Evolutionary conservation across 2,888 invertebrate genomes (phyloP).

Genomic region (Himalopsyche anomala): DNA sequence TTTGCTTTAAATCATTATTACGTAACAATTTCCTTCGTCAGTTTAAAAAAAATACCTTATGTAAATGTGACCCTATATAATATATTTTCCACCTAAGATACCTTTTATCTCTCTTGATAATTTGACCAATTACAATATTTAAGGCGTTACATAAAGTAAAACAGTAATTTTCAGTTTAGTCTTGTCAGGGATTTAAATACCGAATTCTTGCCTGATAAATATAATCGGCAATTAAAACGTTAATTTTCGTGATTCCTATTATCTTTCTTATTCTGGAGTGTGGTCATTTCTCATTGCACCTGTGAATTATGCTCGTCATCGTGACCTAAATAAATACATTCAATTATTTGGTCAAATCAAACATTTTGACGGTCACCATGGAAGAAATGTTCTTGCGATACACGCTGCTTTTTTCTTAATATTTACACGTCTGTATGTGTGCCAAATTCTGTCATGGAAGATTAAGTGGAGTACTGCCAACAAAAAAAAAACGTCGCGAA

Average conservation of each 20-base stretch:
- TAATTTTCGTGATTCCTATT: no score
- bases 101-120: no score
- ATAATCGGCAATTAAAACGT: no score
- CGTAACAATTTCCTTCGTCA: background rate
- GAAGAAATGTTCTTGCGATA: background rate
- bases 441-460: slow-evolving; percentile 7
- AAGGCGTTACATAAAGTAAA: no score
- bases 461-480: slow-evolving; percentile 12
- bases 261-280: background rate
- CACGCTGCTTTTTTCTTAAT: background rate
- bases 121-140: no score
- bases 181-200: no score
- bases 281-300: background rate
- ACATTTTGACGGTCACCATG: slow-evolving; percentile 26
- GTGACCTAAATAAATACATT: background rate
- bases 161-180: no score
- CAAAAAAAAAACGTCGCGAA: background rate
- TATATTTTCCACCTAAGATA: no score
- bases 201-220: no score
- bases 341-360: background rate
- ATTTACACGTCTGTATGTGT: background rate
- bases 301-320: background rate
- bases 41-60: no score
- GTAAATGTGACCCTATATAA: no score
- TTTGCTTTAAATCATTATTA: background rate